Evolutionary conservation across 2,113 vertebrate genomes (phyloP), one percentile per base, ranked within the genome.

Genomic region (Colinus virginianus): DNA sequence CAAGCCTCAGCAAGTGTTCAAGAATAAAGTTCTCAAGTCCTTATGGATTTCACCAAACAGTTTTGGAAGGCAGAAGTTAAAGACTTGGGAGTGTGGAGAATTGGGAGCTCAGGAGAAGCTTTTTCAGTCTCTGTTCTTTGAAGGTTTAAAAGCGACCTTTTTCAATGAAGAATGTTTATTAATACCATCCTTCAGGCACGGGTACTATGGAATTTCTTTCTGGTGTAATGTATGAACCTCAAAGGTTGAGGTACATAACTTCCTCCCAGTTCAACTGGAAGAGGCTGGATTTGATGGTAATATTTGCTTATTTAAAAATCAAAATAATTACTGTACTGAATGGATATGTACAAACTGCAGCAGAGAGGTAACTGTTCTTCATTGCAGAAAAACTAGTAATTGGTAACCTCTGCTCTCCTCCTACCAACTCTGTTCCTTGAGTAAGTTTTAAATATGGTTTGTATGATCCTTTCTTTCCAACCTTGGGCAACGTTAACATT

Each of bases 181-280:
- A 93, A 34, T 94, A 91, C 78, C 12, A 5, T 92, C 61, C 67
- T 90, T 87, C 22, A 14, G 62, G 56, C 70, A 71, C 23, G 46
- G 43, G 71, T 72, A 13, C 25, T 72, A 2, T 40, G 58, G 15
- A 84, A 67, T 71, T 93, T 77, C 49, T 97, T 95, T 69, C 90
- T 93, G 79, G 36, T 78, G 59, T 42, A 45, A 66, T 38, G 21
- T 79, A 76, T 86, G 87, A 70, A 18, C 26, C 83, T 88, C 68
- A 61, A 80, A 88, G 42, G 70, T 40, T 72, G 59, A 94, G 71
- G 15, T 72, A 46, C 80, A 22, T 34, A 81, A 51, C 21, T 75
- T 90, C 36, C 63, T 96, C 43, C 68, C 58, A 59, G 84, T 71
- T 91, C 92, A 91, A 75, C 84, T 97, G 91, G 84, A 95, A 86